Conservation (phyloP, 2,797 vertebrate genomes). For the Myoxocephalus aenaeus region DNA sequence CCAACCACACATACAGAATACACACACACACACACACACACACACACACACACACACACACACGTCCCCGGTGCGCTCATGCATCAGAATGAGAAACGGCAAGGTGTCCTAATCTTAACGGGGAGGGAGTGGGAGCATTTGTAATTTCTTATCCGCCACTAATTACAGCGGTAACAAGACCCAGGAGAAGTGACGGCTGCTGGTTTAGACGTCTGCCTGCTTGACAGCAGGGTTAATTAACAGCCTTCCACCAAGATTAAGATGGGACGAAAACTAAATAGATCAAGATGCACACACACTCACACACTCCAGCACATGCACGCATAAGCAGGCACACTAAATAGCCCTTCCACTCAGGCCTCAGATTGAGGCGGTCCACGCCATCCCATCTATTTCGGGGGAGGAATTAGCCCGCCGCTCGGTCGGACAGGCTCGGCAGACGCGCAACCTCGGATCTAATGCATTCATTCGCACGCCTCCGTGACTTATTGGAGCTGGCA, state of each 20-base stretch:
- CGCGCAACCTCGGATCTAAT: constrained; percentile 41
- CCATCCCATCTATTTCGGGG: constrained; percentile 57
- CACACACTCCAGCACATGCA: constrained; percentile 6
- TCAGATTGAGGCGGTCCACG: constrained; percentile 63
- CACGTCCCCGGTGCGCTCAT: constrained; percentile 32
- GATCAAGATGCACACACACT: constrained; percentile 53
- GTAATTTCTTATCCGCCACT: constrained; percentile 77
- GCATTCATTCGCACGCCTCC: constrained; percentile 54
- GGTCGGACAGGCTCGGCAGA: constrained; percentile 41
- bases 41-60: constrained; percentile 33
- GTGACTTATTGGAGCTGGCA: constrained; percentile 71
- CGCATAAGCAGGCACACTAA: constrained; percentile 12
- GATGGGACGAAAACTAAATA: constrained; percentile 76
- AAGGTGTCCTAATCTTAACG: constrained; percentile 67
- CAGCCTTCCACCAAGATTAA: constrained; percentile 83
- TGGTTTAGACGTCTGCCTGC: constrained; percentile 73
- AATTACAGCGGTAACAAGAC: constrained; percentile 80
- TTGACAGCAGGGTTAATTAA: constrained; percentile 86
- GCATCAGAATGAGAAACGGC: constrained; percentile 71
- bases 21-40: constrained; percentile 16
- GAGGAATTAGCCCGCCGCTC: constrained; percentile 59
- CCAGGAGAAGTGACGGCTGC: constrained; percentile 79
- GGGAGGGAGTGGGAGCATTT: constrained; percentile 61
- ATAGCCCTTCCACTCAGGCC: constrained; percentile 51
- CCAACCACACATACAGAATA: neutral